Percentiles rank a stretch among this genome's conserved stretches.
Conservation (phyloP, 2,113 vertebrate genomes). For the Peromyscus californicus region DNA sequence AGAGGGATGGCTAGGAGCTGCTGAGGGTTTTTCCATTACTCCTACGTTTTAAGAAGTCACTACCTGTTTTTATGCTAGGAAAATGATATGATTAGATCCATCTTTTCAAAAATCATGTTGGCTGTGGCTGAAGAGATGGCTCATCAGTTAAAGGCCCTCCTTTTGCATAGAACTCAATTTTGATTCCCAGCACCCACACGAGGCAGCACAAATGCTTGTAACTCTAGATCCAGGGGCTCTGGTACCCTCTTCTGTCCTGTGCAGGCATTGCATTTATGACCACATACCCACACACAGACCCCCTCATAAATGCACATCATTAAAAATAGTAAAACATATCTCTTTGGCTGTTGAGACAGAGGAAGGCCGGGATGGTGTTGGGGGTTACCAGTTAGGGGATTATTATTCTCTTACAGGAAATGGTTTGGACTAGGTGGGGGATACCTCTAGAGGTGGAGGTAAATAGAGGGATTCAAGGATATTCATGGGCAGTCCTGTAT, state of each 20-base stretch:
- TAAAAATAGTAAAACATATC: not conserved
- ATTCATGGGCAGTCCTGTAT: not conserved
- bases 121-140: not conserved
- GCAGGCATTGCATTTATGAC: not conserved
- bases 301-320: no score
- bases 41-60: constrained; percentile 8
- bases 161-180: not conserved
- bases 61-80: not conserved
- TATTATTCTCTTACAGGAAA: not conserved
- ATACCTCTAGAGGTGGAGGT: not conserved
- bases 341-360: not conserved
- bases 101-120: not conserved
- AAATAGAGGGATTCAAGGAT: not conserved
- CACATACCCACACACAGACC: not conserved
- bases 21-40: not conserved
- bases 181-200: not conserved
- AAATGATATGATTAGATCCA: not conserved
- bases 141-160: not conserved
- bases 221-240: not conserved
- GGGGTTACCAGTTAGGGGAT: not conserved
- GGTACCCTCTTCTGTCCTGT: not conserved
- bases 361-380: not conserved
- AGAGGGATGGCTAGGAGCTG: accelerated
- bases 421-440: not conserved
- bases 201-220: not conserved